These are phyloP conservation scores for Actinostola sp. DNA, from an alignment of 92 coral and sea anemone species.

Conservation along the genomic window DNA sequence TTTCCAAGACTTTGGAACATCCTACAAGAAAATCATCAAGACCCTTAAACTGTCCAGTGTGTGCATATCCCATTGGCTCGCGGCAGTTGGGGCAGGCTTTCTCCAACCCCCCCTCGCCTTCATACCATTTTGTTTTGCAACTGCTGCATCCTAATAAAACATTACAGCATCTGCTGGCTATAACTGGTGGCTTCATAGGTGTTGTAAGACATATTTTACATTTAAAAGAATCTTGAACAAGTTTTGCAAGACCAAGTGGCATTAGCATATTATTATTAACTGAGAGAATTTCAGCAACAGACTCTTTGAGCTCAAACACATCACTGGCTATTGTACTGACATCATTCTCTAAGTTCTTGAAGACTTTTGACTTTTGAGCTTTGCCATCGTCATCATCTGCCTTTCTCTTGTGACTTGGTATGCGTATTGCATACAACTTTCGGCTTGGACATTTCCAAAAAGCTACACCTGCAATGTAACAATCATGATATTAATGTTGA, in stretches of 20 bases:
- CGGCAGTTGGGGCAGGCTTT: too few relatives aligned
- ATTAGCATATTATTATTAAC: conserved; percentile 13
- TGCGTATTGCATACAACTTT: not conserved
- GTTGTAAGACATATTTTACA: conserved; percentile 31
- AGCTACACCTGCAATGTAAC: not conserved
- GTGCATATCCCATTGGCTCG: too few relatives aligned
- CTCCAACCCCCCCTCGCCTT: conserved; percentile 38
- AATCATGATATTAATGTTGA: too few relatives aligned
- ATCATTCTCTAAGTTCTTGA: too few relatives aligned
- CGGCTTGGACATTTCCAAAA: conserved; percentile 4
- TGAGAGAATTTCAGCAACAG: conserved; percentile 8
- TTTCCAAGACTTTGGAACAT: too few relatives aligned
- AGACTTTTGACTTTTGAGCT: too few relatives aligned
- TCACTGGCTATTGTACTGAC: too few relatives aligned
- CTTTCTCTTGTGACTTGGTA: not conserved
- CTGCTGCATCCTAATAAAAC: conserved; percentile 26
- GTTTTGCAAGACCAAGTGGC: conserved; percentile 20
- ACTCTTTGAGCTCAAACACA: conserved; percentile 3
- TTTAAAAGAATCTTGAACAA: conserved; percentile 28
- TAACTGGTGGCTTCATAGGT: conserved; percentile 19
- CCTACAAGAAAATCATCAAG: too few relatives aligned
- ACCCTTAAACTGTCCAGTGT: too few relatives aligned
- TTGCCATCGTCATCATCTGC: too few relatives aligned
- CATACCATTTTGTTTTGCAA: conserved; percentile 22
- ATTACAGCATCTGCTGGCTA: conserved; percentile 36